Base-by-base conservation (phyloP, 2,797 vertebrate species). In the Spinibarbus caldwelli region DNA sequence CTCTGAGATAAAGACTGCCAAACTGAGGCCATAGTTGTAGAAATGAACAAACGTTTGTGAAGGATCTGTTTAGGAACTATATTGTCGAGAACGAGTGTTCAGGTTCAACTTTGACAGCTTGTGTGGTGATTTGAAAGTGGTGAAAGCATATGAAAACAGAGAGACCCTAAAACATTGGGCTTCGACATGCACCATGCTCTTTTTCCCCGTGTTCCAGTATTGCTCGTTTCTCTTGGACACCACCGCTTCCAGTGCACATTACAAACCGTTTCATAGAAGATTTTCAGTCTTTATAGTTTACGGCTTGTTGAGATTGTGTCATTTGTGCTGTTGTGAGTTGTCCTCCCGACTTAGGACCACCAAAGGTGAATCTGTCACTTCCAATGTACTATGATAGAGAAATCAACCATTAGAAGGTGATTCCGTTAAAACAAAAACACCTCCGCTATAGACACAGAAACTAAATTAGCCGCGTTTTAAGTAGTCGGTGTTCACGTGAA, bases 381-480 rank as follows among this genome's bases (percentile, higher is more conserved):
- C 34, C 47, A 41, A 75, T 83, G 41, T 83, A 4, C 23, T 66
- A 14, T 26, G 26, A 34, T 8, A 59, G 12, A 62, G 45, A 67
- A 52, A 17, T 47, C 54, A 26, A 10, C 52, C 19, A 57, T 21
- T 57, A 54, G 49, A 82, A 45, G 6, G 2, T 23, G 19, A 72
- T 62, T 34, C 26, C 12, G n/a, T 43, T 83, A 47, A 47, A 38
- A 41, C 67, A 78, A n/a, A 2, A 47, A 66, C 52, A 78, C 43
- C 54, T 19, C 38, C 6, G 29, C 36, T 57, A 31, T 71, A 10
- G 29, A 38, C 41, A 66, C 71, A 49, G 31, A 75, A 77, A 68
- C 47, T n/a, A 21, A 62, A 82, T 84, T 64, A 64, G 36, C 38
- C 21, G 26, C 34, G 67, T 67, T 84, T 84, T 31, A 41, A 23